Percentiles rank a stretch among this genome's conserved stretches.
Conservation (phyloP, 2,888 invertebrate genomes). For the Sympetrum striolatum region DNA sequence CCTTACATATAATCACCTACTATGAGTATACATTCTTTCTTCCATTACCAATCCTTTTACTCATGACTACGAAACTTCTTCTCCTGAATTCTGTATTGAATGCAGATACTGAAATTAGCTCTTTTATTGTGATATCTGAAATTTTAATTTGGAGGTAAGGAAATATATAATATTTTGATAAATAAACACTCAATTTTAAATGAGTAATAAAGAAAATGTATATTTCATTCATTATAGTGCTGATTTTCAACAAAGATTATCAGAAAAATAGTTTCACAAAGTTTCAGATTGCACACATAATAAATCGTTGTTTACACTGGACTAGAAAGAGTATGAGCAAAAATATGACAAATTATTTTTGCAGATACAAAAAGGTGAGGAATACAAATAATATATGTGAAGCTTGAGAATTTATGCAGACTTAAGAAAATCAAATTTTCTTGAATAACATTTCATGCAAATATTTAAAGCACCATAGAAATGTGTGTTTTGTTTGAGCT, state of each 20-base stretch:
- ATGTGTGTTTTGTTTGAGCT: slow-evolving; percentile 18
- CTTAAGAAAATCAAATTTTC: slow-evolving; percentile 9
- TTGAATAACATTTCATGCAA: slow-evolving; percentile 28
- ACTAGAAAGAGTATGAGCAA: slow-evolving; percentile 36
- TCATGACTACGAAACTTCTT: too few relatives aligned
- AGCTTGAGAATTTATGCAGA: background rate
- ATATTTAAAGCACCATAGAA: slow-evolving; percentile 34
- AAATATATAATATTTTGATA: too few relatives aligned
- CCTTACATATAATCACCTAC: too few relatives aligned
- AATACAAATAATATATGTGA: slow-evolving; percentile 13
- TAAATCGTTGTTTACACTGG: slow-evolving; percentile 26
- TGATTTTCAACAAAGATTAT: slow-evolving; percentile 38
- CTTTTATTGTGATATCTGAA: too few relatives aligned
- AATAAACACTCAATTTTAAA: background rate
- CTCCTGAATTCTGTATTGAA: too few relatives aligned
- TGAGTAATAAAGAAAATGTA: slow-evolving; percentile 28
- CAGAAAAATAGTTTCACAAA: slow-evolving; percentile 40
- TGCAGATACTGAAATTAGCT: too few relatives aligned
- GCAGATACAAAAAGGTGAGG: slow-evolving; percentile 22
- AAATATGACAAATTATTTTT: slow-evolving; percentile 37
- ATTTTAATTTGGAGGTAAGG: too few relatives aligned
- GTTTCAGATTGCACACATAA: background rate
- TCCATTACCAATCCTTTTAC: too few relatives aligned
- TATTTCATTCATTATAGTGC: slow-evolving; percentile 37
- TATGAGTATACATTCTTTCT: too few relatives aligned